Evolutionary conservation across 1,140 invertebrate genomes (phyloP), one percentile per base, ranked within the genome.

Genomic region (Scaptomyza hsui): DNA sequence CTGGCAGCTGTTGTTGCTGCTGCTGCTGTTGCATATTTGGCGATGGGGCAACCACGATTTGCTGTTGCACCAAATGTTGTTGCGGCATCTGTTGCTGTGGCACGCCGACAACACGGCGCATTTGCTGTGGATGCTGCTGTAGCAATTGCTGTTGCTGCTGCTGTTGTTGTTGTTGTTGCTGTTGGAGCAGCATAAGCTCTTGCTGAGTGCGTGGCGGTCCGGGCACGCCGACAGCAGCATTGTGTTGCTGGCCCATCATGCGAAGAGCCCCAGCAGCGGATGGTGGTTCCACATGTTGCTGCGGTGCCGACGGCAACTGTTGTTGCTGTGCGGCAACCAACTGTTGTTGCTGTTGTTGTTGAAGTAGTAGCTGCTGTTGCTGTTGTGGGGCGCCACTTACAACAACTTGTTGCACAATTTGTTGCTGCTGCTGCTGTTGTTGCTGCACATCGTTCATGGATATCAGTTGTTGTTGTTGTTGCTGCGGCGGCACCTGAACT

Each of bases 161-260:
- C n/a, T 81, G 67, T 12, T 80, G 77, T 12, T 74, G 70, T 7
- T 76, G 76, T 52, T 89, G 89, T 16, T 89, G 85, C 39, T 89
- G 88, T 49, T 90, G 89, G 35, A 90, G 24, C 41, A 90, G 61
- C 0, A 91, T 21, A 5, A 90, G 47, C 51, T 91, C 89, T 53
- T 91, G 89, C 10, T 81, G 89, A 3, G 76, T 88, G 6, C 89
- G 72, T 1, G 77, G 77, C 0, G 75, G 64, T 21, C 75, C 78
- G 9, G 74, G 53, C 29, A 80, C 77, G 0, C 71, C 75, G 15
- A 93, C 82, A 4, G 94, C 93, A 15, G 94, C 94, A 78, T 95
- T 94, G 74, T 96, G 96, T 69, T 96, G 96, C 1, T 95, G 95
- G 0, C 95, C 96, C 95, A 97, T 96, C 71, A 96, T 88, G 74